Evolutionary conservation across 2,888 invertebrate genomes (phyloP), one percentile per base, ranked within the genome.

Genomic region (Drosophila prolongata): DNA sequence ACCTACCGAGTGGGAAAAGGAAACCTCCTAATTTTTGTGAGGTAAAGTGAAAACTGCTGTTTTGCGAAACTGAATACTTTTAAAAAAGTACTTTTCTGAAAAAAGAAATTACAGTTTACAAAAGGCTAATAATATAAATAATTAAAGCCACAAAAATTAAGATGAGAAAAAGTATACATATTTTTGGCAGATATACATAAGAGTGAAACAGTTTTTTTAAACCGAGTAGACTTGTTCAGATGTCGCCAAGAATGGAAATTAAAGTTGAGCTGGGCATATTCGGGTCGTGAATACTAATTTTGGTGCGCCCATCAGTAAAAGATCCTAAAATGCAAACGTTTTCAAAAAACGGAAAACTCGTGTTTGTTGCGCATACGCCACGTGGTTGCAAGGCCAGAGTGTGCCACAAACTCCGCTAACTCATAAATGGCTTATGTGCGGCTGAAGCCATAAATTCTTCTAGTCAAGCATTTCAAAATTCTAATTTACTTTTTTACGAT

Each of bases 381-480:
- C 65, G 70, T 80, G 78, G 61, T 46, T 43, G 62, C 72, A 73
- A 68, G 59, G 64, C 68, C 77, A 69, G 50, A 37, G 42, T 52
- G 50, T 56, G 44, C 54, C 27, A 38, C 47, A 10, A 14, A 24
- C 61, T 13, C 37, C 16, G 16, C 16, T 16, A 16, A 10, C 47
- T 40, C 53, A 40, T 53, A 53, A 46, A 66, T 27, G 43, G 11
- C 11, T 55, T 53, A 40, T 61, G 44, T 59, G 30, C 13, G 35
- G 35, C 42, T 14, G 34, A 59, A 67, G 53, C 59, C 59, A 83
- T 87, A 80, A 73, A 84, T 78, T 72, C 47, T 60, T 34, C 35
- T 62, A 72, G 54, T 54, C 59, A 62, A 69, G 68, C 72, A 84
- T 50, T 65, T 76, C 58, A 67, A 87, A 81, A 85, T 78, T 79